phyloP scores from a whole-genome alignment of 2,888 invertebrate species.

The Beris chalybata region DNA sequence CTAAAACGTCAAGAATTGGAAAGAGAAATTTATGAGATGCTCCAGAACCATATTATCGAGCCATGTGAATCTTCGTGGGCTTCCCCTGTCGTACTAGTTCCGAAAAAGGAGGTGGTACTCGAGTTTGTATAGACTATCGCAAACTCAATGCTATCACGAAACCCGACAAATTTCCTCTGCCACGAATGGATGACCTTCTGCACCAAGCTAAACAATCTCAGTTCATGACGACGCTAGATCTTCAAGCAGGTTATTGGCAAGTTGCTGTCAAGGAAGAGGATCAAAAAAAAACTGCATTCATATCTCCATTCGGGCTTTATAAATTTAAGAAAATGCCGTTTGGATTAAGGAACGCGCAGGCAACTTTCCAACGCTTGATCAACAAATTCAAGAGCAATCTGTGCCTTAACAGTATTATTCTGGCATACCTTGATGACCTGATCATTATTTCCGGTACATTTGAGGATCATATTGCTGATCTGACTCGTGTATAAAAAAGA shows the following conservation, averaged over 20 bases:
- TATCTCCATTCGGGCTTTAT: constrained; percentile 1
- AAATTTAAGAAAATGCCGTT: too few species aligned
- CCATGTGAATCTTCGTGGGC: constrained; percentile 39
- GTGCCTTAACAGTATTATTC: too few species aligned
- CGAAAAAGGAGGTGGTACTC: constrained; percentile 41
- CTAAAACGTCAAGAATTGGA: neutral
- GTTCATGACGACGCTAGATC: constrained; percentile 37
- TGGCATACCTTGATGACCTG: too few species aligned
- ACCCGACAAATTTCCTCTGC: constrained; percentile 49
- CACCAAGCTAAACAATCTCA: constrained; percentile 39
- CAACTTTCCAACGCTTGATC: too few species aligned
- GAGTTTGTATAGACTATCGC: constrained; percentile 46
- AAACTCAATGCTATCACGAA: constrained; percentile 45
- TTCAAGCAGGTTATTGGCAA: constrained; percentile 37
- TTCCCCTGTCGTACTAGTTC: constrained; percentile 39
- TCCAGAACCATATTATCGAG: constrained; percentile 40
- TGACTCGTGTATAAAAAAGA: too few species aligned
- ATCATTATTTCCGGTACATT: too few species aligned
- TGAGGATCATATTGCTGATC: too few species aligned
- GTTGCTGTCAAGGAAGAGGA: constrained; percentile 29
- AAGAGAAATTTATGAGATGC: constrained; percentile 12
- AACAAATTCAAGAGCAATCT: too few species aligned
- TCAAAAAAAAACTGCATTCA: constrained; percentile 12
- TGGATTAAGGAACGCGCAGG: too few species aligned
- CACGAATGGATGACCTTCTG: constrained; percentile 52